Base-by-base conservation (phyloP, 2,888 invertebrate species). In the Seira ritae region DNA sequence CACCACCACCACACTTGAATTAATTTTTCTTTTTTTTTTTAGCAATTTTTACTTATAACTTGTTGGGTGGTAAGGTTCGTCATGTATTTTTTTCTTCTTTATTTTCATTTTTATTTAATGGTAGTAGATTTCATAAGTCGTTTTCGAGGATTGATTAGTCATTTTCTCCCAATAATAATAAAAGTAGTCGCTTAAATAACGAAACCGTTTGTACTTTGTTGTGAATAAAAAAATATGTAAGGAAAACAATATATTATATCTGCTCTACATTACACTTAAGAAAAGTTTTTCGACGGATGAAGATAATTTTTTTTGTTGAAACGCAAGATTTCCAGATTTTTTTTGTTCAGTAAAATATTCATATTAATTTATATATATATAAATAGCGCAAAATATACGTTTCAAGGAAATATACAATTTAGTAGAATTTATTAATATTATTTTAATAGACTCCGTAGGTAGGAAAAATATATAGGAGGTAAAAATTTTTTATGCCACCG, bases 301-400 rank as follows among this genome's bases (percentile, higher is more conserved):
- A 69, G 22, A n/a, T 62, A 72, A 3, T 4, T 42, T 1, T 60
- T 19, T 46, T 42, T 68, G 55, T 68, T 55, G 50, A 68, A 46
- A 67, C 55, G 67, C 68, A 81, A 80, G 80, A 22, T 31, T 24
- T 69, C 55, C 69, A 72, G 81, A n/a, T n/a, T n/a, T n/a, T n/a
- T 72, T 76, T 42, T 42, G 76, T 76, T 81, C 81, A 77, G 46
- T 60, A 46, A 24, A 72, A 72, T 69, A 42, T 8, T 42, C 31
- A n/a, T n/a, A n/a, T n/a, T n/a, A 70, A 80, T 67, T 46, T 74
- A 66, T 62, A 66, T 66, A 8, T 68, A 55, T 70, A 46, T 20
- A 22, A 8, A 71, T 71, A 8, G 42, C 42, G 42, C 6, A 42
- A 42, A 8, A 6, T 42, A 42, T 6, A 42, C 12, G 6, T 42